Conservation (phyloP, 2,888 invertebrate genomes). For the Heliothis peltigera region DNA sequence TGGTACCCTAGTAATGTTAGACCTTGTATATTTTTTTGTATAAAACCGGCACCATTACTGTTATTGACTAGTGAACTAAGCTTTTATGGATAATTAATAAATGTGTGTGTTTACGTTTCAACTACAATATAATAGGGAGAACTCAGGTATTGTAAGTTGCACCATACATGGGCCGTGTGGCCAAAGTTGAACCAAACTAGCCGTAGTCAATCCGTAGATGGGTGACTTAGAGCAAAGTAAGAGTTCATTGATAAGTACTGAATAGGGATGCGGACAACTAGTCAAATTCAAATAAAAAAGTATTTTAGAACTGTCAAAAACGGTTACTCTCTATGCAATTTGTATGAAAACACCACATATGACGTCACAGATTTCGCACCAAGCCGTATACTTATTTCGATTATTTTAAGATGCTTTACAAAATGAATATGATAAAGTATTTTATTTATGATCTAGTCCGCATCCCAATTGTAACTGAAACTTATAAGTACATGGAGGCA, state of each 20-base stretch:
- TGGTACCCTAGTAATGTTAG: no score
- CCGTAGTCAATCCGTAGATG: neutral
- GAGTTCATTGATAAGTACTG: no score
- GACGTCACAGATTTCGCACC: no score
- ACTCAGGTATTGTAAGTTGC: slow-evolving; percentile 24
- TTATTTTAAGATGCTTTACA: no score
- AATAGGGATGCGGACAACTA: neutral
- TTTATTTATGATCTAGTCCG: no score
- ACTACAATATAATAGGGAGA: slow-evolving; percentile 2
- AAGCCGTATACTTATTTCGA: no score
- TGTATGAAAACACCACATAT: no score
- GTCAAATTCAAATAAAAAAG: no score
- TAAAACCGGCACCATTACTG: slow-evolving; percentile 39
- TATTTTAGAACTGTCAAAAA: no score
- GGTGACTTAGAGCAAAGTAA: neutral
- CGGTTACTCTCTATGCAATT: no score
- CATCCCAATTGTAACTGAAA: slow-evolving; percentile 51
- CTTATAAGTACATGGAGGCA: slow-evolving; percentile 38
- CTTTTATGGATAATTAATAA: slow-evolving; percentile 28
- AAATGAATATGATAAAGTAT: no score
- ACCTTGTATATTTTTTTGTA: slow-evolving; percentile 30
- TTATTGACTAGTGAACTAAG: slow-evolving; percentile 52
- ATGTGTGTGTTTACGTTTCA: slow-evolving; percentile 2
- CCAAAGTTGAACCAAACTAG: no score
- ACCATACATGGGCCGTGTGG: neutral